Percentiles rank a stretch among this genome's conserved stretches.
Evolutionary conservation across 2,797 vertebrate species (phyloP).

Genomic region (Thunnus albacares): DNA sequence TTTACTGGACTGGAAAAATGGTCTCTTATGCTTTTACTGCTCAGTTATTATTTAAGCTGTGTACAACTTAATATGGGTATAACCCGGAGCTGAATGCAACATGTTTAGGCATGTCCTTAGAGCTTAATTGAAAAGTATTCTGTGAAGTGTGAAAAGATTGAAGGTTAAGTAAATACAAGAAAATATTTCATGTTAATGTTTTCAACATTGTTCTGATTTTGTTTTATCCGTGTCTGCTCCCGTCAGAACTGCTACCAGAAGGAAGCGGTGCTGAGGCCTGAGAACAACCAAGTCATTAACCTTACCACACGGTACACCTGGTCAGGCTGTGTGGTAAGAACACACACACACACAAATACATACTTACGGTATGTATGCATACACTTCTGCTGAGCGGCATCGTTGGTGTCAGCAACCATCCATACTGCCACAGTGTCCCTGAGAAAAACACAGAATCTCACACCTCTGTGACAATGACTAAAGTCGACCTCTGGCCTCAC

Average conservation of each 20-base stretch:
- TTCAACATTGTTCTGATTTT: conserved; percentile 4
- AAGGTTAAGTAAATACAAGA: neutral
- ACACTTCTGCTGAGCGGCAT: conserved; percentile 8
- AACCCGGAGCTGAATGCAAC: conserved; percentile 16
- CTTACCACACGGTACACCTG: conserved; percentile 94
- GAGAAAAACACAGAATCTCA: neutral
- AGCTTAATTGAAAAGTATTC: conserved; percentile 16
- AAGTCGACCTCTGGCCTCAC: conserved; percentile 34
- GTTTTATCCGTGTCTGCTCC: neutral
- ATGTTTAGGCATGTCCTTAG: conserved; percentile 7
- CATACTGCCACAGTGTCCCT: neutral
- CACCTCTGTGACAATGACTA: too few relatives aligned
- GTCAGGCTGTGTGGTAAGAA: conserved; percentile 93
- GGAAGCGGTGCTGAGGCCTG: conserved; percentile 92
- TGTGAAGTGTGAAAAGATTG: neutral
- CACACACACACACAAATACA: neutral
- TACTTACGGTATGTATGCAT: neutral
- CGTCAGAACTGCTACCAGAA: conserved; percentile 93
- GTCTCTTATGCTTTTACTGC: conserved; percentile 5
- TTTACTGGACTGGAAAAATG: conserved; percentile 21
- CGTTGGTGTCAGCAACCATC: neutral
- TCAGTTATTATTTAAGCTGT: conserved; percentile 20
- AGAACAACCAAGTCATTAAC: conserved; percentile 98
- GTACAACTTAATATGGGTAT: neutral
- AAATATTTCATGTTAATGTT: neutral